These are phyloP conservation scores for Calyptomena viridis DNA, from an alignment of 2,113 vertebrate species.

Conservation along the genomic window DNA sequence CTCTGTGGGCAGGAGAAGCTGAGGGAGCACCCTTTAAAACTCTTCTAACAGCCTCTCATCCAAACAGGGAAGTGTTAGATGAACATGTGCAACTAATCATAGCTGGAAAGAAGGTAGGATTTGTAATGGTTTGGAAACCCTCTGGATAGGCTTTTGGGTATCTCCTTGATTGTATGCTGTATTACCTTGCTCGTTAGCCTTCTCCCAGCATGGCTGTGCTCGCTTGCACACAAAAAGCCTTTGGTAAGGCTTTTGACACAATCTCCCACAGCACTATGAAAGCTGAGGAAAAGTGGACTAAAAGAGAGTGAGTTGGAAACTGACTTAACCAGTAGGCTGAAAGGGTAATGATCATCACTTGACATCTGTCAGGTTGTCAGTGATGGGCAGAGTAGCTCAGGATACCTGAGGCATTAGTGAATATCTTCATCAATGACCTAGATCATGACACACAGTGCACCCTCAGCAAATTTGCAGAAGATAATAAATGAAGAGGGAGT, in stretches of 20 bases:
- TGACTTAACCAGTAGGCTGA: neutral
- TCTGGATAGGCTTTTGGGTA: neutral
- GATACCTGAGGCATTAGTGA: neutral
- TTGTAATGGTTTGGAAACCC: neutral
- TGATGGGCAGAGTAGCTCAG: neutral
- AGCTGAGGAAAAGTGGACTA: neutral
- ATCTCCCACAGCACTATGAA: neutral
- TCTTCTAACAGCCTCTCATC: neutral
- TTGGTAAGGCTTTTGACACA: neutral
- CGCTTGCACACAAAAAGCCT: neutral
- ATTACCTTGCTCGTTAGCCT: neutral
- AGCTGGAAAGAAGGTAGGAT: neutral
- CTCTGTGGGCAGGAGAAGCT: neutral
- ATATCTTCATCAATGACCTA: conserved; percentile 30
- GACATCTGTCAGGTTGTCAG: neutral
- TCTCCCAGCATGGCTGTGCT: neutral
- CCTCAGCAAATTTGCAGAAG: conserved; percentile 10
- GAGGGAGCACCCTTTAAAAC: neutral
- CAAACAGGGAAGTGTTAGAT: neutral
- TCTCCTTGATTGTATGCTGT: neutral
- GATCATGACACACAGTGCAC: conserved; percentile 5
- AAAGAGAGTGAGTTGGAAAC: neutral
- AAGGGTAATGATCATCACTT: neutral
- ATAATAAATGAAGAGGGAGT: conserved; percentile 5
- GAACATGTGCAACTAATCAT: neutral